Base-by-base conservation (phyloP, 2,888 invertebrate species). In the Eucera pruinosa region DNA sequence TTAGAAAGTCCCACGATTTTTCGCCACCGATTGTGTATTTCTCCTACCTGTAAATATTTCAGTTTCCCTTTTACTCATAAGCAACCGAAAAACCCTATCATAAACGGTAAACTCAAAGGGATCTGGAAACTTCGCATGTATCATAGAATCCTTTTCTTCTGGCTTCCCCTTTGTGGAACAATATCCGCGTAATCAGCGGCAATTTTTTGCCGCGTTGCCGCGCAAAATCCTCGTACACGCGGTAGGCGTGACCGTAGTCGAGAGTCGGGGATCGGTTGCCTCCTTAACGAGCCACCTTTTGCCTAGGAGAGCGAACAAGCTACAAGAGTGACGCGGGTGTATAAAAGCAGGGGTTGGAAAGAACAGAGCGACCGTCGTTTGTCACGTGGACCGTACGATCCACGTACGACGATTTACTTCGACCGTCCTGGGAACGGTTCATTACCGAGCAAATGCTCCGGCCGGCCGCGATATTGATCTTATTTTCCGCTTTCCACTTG, bases 401-500 rank as follows among this genome's bases (percentile, higher is more conserved):
- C 65, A 73, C 70, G 74, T 80, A 73, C 74, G 57, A 73, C 86
- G 85, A 87, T 87, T 87, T 87, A 86, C 85, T 82, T 69, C 73
- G 70, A 64, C 66, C 82, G 83, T 76, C 54, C 60, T 65, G 85
- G 76, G 78, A 86, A 81, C 84, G 81, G 81, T 82, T 87, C 84
- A 83, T 87, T 82, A 80, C 68, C 73, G 73, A 27, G 52, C 71
- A 74, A 82, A 66, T 77, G 68, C 70, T 66, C 73, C 18, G 77
- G 45, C 54, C 45, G 30, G 64, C 50, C 74, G 70, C 67, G 74
- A 77, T 74, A 80, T 80, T 47, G 77, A 77, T 83, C 74, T 83
- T 74, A 65, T 77, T 68, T 68, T 55, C 64, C 70, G 69, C 62
- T 70, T 52, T 70, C 66, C 60, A 33, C 33, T 52, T 48, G 47